phyloP scores from a whole-genome alignment of 2,888 invertebrate species.

The Noctua fimbriata region DNA sequence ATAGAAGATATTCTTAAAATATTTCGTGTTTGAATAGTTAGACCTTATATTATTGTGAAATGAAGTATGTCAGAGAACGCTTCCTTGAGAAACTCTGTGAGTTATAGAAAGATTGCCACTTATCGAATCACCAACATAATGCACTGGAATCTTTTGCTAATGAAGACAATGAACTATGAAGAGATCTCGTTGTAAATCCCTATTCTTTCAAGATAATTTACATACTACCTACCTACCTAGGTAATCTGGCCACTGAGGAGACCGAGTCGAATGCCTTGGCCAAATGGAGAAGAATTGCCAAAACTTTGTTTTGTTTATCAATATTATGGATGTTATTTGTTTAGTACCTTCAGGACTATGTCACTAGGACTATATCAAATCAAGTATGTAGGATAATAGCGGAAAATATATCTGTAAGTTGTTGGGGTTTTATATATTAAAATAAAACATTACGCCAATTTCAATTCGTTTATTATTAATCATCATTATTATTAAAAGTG shows the following conservation, averaged over 20 bases:
- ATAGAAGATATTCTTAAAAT: too few species aligned
- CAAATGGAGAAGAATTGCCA: neutral
- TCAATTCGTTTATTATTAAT: slow-evolving; percentile 83
- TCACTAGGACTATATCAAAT: neutral
- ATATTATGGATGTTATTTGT: neutral
- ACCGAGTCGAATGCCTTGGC: neutral
- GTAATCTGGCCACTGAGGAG: neutral
- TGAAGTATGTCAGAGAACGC: too few species aligned
- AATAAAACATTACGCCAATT: slow-evolving; percentile 67
- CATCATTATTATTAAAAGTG: slow-evolving; percentile 86
- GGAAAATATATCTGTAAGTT: neutral
- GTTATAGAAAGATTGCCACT: neutral
- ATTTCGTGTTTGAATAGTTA: too few species aligned
- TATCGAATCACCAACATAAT: neutral
- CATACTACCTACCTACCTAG: neutral
- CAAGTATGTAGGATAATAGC: neutral
- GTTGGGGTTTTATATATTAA: slow-evolving; percentile 2
- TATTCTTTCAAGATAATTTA: neutral
- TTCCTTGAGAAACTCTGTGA: neutral
- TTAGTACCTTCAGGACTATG: neutral
- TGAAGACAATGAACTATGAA: neutral
- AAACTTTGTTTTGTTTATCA: neutral
- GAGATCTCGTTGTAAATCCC: neutral
- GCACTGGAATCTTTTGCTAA: neutral
- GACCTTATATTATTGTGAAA: too few species aligned